Conservation (phyloP, 2,797 vertebrate species). For the Rachycentron canadum region DNA sequence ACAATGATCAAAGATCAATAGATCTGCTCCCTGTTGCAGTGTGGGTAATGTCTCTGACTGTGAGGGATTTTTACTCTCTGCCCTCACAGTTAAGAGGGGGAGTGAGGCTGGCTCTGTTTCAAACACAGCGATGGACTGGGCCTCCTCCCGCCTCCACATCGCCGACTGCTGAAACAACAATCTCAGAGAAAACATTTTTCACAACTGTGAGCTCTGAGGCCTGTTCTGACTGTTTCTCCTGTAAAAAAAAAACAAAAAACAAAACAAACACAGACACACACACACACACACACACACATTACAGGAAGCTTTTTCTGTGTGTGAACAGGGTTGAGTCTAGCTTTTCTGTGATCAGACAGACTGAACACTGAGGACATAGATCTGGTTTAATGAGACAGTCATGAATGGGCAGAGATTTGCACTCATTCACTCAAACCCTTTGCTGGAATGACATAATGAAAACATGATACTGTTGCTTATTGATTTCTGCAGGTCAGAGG, state of each 20-base stretch:
- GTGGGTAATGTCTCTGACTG: conserved; percentile 16
- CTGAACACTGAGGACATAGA: conserved; percentile 14
- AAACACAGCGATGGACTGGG: conserved; percentile 59
- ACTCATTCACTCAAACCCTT: not conserved
- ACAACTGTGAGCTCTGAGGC: conserved; percentile 27
- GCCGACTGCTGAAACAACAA: conserved; percentile 74
- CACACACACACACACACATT: conserved; percentile 3
- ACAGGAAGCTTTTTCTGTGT: conserved; percentile 26
- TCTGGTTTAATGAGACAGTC: not conserved
- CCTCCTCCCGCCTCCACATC: conserved; percentile 67
- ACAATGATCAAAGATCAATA: not conserved
- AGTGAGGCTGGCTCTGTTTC: conserved; percentile 65
- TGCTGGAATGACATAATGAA: conserved; percentile 22
- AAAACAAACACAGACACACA: too few species aligned
- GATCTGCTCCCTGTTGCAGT: conserved; percentile 2
- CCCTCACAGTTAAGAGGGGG: conserved; percentile 42
- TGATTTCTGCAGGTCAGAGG: conserved; percentile 53
- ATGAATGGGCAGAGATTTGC: not conserved
- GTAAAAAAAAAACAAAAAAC: conserved; percentile 4
- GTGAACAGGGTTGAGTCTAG: conserved; percentile 1
- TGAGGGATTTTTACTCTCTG: conserved; percentile 29
- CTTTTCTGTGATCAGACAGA: not conserved
- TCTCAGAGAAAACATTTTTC: conserved; percentile 45
- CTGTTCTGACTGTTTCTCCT: conserved; percentile 27
- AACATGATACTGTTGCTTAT: conserved; percentile 37